Base-by-base conservation (phyloP, 2,113 vertebrate species). In the Orthonyx spaldingii region DNA sequence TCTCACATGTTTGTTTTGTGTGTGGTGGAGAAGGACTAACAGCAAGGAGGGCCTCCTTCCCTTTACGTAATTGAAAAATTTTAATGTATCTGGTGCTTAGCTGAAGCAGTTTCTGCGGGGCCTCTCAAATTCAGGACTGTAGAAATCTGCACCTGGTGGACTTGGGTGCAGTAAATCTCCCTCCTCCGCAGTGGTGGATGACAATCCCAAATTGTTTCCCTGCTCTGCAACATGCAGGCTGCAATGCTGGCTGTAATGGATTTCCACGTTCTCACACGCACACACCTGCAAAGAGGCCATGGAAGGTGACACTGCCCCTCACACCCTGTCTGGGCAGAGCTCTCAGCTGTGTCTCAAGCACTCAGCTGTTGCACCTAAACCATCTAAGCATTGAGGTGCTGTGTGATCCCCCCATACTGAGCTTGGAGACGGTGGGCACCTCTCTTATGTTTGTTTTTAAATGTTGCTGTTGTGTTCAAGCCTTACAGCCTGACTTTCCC, bases 41-140 rank as follows among this genome's bases (percentile, higher is more conserved):
- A 80, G 79, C 37, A 6, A 91, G 69, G 72, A 80, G 57, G 82
- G 65, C 78, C 87, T 96, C 71, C 56, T 94, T 80, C 89, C 84
- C 75, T 91, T 93, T 91, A 72, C 21, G 37, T 92, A 92, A 95
- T 91, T 92, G 91, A 96, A 88, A 96, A 94, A 69, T 57, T 88
- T 75, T 87, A 88, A 87, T 93, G 69, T 87, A 74, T 42, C 71
- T 77, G 69, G 44, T 81, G 35, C 56, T 23, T 47, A 49, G 88
- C 87, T 37, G 89, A 60, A 92, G 89, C 91, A 86, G 68, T 46
- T 94, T 88, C 89, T 22, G 15, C 30, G 5, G 85, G 93, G 24
- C 78, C 71, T 76, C 53, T 90, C 32, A 3, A 3, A 66, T 87
- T 55, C 60, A 87, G 88, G 78, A 52, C 59, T 24, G 52, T 27